These are phyloP conservation scores for Hydriomena furcata DNA, from an alignment of 2,888 invertebrate species.

Conservation along the genomic window DNA sequence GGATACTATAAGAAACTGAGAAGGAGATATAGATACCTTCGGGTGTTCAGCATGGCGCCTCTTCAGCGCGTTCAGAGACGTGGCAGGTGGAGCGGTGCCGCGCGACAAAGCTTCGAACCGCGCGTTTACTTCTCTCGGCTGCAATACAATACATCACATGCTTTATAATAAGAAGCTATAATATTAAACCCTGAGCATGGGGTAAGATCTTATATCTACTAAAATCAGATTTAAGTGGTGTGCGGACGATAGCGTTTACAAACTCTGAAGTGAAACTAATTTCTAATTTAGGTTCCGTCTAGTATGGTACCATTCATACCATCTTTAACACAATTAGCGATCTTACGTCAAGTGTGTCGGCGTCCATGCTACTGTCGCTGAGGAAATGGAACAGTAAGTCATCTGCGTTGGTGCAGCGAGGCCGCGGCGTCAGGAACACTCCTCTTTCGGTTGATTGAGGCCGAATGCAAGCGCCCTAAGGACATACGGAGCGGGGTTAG, in stretches of 20 bases:
- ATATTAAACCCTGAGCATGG: no score
- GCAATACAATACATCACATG: not conserved
- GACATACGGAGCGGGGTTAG: not conserved
- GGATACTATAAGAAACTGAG: no score
- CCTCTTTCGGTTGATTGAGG: not conserved
- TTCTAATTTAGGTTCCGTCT: no score
- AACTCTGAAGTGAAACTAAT: no score
- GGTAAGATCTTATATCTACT: no score
- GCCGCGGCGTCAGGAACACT: constrained; percentile 1
- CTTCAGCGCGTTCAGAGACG: constrained; percentile 4
- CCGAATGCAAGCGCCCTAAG: not conserved
- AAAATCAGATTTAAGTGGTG: no score
- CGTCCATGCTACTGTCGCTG: constrained; percentile 31
- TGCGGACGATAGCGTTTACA: no score
- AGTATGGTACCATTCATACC: no score
- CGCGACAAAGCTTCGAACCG: constrained; percentile 17
- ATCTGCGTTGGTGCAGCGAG: not conserved
- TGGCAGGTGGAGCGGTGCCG: not conserved
- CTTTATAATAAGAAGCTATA: no score
- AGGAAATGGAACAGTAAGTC: constrained; percentile 25
- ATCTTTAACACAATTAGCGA: no score
- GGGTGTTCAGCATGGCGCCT: not conserved
- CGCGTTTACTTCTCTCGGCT: constrained; percentile 11
- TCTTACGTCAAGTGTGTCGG: constrained; percentile 24
- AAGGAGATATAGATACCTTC: no score